Percentiles rank a stretch among this genome's conserved stretches.
These are phyloP conservation scores for Thinocorus orbignyianus DNA, from an alignment of 2,113 vertebrate genomes.

Conservation along the genomic window DNA sequence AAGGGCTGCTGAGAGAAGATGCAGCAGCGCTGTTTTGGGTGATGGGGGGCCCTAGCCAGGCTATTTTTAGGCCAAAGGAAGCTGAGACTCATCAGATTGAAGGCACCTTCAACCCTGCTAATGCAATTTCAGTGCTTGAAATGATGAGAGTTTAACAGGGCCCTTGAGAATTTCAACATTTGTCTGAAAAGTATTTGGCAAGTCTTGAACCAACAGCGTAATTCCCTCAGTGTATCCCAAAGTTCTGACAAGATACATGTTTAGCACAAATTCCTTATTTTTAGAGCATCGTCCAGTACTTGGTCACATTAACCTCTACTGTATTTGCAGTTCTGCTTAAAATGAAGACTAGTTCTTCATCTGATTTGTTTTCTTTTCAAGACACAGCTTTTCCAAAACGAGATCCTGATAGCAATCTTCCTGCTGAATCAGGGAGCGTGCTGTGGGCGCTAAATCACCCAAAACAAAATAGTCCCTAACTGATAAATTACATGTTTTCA, in stretches of 20 bases:
- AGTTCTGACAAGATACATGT: not conserved
- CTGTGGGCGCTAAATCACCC: not conserved
- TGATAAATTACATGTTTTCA: not conserved
- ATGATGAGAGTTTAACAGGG: not conserved
- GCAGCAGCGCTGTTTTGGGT: fast-evolving
- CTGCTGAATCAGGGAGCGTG: not conserved
- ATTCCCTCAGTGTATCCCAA: not conserved
- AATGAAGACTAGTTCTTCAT: not conserved
- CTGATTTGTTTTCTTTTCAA: not conserved
- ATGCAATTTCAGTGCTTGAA: not conserved
- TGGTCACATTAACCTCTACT: not conserved
- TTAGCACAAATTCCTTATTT: not conserved
- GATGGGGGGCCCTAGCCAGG: not conserved
- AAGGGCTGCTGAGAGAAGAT: not conserved
- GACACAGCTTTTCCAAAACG: not conserved
- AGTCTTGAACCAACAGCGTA: not conserved
- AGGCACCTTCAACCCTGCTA: not conserved
- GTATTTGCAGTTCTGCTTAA: not conserved
- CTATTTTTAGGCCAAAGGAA: constrained; percentile 9
- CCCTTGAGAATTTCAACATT: not conserved
- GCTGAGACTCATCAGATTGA: not conserved
- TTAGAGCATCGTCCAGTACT: not conserved
- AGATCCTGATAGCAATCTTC: not conserved
- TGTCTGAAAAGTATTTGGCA: not conserved
- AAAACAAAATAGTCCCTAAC: not conserved